These are phyloP conservation scores for Agrilus mali DNA, from an alignment of 2,888 invertebrate species.

Conservation along the genomic window DNA sequence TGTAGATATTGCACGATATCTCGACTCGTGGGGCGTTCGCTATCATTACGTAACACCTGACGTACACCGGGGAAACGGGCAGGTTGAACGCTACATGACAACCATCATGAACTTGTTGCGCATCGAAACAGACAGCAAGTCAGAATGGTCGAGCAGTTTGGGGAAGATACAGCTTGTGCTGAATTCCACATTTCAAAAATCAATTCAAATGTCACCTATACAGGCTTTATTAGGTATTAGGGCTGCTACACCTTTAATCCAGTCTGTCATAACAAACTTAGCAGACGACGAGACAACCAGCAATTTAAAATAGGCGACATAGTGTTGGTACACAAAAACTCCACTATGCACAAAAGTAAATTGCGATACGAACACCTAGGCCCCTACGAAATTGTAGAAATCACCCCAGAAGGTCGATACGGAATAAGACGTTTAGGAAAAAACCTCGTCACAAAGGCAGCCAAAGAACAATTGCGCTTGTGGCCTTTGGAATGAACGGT, in stretches of 20 bases:
- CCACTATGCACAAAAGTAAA: constrained; percentile 14
- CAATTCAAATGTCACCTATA: neutral
- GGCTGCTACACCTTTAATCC: constrained; percentile 12
- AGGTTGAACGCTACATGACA: constrained; percentile 5
- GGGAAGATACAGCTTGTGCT: constrained; percentile 6
- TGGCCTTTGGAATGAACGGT: constrained; percentile 10
- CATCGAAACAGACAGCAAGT: neutral
- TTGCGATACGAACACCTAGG: constrained; percentile 13
- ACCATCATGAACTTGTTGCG: constrained; percentile 7
- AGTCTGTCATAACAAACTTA: constrained; percentile 11
- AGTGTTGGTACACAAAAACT: constrained; percentile 14
- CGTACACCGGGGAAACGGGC: constrained; percentile 5
- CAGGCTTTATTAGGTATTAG: neutral
- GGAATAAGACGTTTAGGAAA: constrained; percentile 8
- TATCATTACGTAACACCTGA: constrained; percentile 5
- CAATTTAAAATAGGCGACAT: constrained; percentile 11
- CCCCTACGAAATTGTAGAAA: constrained; percentile 11
- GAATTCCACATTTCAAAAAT: constrained; percentile 4
- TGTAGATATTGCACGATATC: too few relatives aligned
- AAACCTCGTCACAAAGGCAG: constrained; percentile 6
- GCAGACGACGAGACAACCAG: constrained; percentile 8
- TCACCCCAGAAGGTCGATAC: constrained; percentile 4
- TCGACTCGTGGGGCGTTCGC: neutral
- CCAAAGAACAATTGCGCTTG: constrained; percentile 8
- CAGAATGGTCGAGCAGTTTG: constrained; percentile 5